Percentiles rank a stretch among this genome's conserved stretches.
Evolutionary conservation across 2,888 invertebrate genomes (phyloP).

Genomic region (Orchestes rusci): DNA sequence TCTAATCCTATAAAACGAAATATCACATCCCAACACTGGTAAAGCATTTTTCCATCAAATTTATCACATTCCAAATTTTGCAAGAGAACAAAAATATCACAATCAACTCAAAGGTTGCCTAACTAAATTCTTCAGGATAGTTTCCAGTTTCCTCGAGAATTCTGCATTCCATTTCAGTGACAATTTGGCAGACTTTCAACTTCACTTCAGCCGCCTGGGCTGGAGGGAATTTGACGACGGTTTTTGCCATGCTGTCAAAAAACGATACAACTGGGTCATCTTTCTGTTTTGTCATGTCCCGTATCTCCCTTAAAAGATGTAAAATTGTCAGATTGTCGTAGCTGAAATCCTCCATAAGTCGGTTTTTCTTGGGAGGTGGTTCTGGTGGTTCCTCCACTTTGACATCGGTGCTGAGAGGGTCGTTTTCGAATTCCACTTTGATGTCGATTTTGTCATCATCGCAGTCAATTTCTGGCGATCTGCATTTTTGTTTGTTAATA

Average conservation of each 20-base stretch:
- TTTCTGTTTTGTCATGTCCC: slow-evolving; percentile 19
- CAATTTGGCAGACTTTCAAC: slow-evolving; percentile 28
- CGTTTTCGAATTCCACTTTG: slow-evolving; percentile 21
- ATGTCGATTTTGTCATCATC: slow-evolving; percentile 19
- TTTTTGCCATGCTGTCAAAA: slow-evolving; percentile 29
- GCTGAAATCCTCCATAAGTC: slow-evolving; percentile 8
- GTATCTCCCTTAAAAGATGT: slow-evolving; percentile 23
- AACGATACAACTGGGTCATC: slow-evolving; percentile 25
- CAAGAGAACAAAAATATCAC: too few species aligned
- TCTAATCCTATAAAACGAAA: too few species aligned
- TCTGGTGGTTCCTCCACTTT: too few species aligned
- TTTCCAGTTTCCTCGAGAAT: slow-evolving; percentile 18
- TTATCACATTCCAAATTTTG: too few species aligned
- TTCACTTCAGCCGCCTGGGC: slow-evolving; percentile 27
- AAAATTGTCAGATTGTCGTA: slow-evolving; percentile 18
- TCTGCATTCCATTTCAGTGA: slow-evolving; percentile 27
- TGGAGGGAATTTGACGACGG: slow-evolving; percentile 27
- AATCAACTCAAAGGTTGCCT: slow-evolving; percentile 6
- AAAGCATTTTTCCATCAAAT: too few species aligned
- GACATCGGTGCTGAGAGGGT: slow-evolving; percentile 10
- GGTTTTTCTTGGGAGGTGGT: slow-evolving; percentile 8
- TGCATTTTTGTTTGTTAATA: neutral
- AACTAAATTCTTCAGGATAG: slow-evolving; percentile 19
- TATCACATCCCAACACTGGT: too few species aligned
- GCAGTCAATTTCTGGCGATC: slow-evolving; percentile 4